Evolutionary conservation across 2,797 vertebrate species (phyloP), one percentile per base, ranked within the genome.

Genomic region (Pseudomugil gertrudae): DNA sequence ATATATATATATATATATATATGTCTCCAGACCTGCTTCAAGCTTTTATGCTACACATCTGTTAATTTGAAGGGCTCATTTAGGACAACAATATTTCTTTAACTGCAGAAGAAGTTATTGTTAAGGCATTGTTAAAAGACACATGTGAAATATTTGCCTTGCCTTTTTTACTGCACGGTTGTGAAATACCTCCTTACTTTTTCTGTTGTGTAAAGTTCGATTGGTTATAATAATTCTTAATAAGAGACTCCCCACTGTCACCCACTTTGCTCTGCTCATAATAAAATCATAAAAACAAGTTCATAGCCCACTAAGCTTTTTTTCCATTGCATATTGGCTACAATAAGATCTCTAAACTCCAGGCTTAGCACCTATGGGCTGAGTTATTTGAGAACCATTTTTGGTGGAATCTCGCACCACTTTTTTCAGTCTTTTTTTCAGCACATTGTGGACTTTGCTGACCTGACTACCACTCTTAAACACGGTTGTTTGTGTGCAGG

Each of bases 401-500:
- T 45, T 2, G 3, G 14, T n/a, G n/a, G n/a, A n/a, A n/a, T n/a
- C 30, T 58, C 56, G 63, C n/a, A 47, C 0, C 11, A 11, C 21
- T 62, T 53, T 59, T 47, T 63, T n/a, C n/a, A n/a, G n/a, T n/a
- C n/a, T n/a, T n/a, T n/a, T n/a, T n/a, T n/a, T n/a, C n/a, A n/a
- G n/a, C n/a, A n/a, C 29, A 47, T 45, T 17, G 29, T 27, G 50
- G 19, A 9, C 8, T 30, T 50, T n/a, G 33, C 36, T 53, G 59
- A 53, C 59, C 21, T 1, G 17, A 11, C 10, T 36, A 51, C 8
- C 15, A 23, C 48, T 56, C 1, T 2, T 38, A 33, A 15, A 3
- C 47, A 26, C 21, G 2, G 5, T 21, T 0, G n/a, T 47, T 35
- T 5, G 29, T 4, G 3, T 15, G 29, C 78, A 69, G 80, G 72